Evolutionary conservation across 2,888 invertebrate species (phyloP).

Genomic region (Boloria euphrosyne): DNA sequence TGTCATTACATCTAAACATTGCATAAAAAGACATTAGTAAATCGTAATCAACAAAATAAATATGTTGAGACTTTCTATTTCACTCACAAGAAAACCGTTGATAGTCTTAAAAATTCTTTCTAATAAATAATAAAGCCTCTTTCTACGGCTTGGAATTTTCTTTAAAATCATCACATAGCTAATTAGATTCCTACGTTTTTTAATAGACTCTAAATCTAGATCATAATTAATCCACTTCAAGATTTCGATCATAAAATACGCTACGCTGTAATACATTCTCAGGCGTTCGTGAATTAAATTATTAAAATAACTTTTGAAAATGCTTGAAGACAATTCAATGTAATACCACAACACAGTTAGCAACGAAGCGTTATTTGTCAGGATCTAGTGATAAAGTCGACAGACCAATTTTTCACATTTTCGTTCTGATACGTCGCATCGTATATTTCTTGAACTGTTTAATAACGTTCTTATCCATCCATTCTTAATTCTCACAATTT

Average conservation of each 20-base stretch:
- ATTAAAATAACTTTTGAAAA: conserved; percentile 48
- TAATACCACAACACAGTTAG: conserved; percentile 53
- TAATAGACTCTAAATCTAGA: conserved; percentile 45
- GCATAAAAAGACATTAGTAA: too few relatives aligned
- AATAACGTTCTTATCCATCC: conserved; percentile 56
- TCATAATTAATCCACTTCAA: conserved; percentile 47
- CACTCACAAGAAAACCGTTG: conserved; percentile 48
- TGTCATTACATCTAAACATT: too few relatives aligned
- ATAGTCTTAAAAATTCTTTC: conserved; percentile 49
- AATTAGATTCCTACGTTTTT: conserved; percentile 46
- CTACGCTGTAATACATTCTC: conserved; percentile 45
- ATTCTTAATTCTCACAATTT: conserved; percentile 53
- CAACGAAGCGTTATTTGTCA: conserved; percentile 42
- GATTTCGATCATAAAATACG: conserved; percentile 50
- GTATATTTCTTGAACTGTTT: conserved; percentile 51
- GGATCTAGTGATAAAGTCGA: conserved; percentile 53
- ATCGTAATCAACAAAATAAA: too few relatives aligned
- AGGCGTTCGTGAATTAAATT: conserved; percentile 48
- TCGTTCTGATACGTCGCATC: conserved; percentile 49
- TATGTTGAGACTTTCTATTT: conserved; percentile 51
- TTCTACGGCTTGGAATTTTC: conserved; percentile 42
- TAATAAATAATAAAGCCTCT: conserved; percentile 46
- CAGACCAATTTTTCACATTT: conserved; percentile 54
- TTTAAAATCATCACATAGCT: conserved; percentile 48
- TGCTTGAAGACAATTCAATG: conserved; percentile 49